Base-by-base conservation (phyloP, 2,797 vertebrate genomes). In the Fistularia commersonii region DNA sequence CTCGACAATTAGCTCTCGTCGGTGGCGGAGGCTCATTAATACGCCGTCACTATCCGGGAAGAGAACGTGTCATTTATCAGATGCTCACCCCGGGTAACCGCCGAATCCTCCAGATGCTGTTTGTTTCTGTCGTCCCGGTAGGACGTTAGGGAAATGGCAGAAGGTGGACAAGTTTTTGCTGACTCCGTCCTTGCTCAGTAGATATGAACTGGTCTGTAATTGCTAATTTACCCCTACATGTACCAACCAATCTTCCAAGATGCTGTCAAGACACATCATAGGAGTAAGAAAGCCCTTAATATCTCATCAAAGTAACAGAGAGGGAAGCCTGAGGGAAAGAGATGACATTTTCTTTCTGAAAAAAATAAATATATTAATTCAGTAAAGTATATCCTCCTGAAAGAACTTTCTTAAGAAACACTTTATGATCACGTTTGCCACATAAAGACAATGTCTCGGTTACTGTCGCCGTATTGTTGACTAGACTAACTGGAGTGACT, bases 21-120 rank as follows among this genome's bases (percentile, higher is more conserved):
- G 79, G 76, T 45, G 33, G 67, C 74, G 74, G 79, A 76, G 82
- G 82, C 82, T 85, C 82, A 84, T 89, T 87, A 88, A 82, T 82
- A 82, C 64, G 69, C 81, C 62, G 68, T 77, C 81, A 77, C 66
- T 54, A 70, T 84, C 71, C 53, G 46, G 43, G 60, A 59, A 66
- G 68, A 58, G 70, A 66, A 74, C 72, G 35, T 74, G 63, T 73
- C 76, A 88, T 88, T 74, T 82, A 88, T 85, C 79, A 55, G 61
- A 77, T 82, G 77, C 69, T 75, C 76, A 72, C 59, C 41, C 66
- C 54, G 56, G 51, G 77, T 82, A 81, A 74, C 67, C 69, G 67
- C 45, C 9, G 75, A 74, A 72, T 77, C 59, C 63, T 64, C 45
- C 40, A 47, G 58, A 54, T 63, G 57, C 58, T 51, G 37, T 55